Percentiles rank a stretch among this genome's conserved stretches.
Evolutionary conservation across 2,888 invertebrate species (phyloP).

Genomic region (Folsomia candida): DNA sequence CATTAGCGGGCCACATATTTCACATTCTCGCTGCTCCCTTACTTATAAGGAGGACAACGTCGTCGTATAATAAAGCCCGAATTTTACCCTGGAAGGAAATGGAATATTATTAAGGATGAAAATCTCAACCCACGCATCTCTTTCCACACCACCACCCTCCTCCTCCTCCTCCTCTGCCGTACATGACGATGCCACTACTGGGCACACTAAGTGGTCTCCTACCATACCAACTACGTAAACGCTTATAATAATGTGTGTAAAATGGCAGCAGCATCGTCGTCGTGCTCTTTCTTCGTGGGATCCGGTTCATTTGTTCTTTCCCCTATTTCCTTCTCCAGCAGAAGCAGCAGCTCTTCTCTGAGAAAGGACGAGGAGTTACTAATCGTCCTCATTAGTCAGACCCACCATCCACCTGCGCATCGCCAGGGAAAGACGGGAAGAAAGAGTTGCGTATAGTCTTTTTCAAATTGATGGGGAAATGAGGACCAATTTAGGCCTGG

Average conservation of each 20-base stretch:
- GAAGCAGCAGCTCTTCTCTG: background rate
- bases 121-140: conserved; percentile 5
- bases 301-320: conserved; percentile 13
- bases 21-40: conserved; percentile 38
- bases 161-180: background rate
- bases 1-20: conserved; percentile 50
- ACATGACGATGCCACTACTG: conserved; percentile 6
- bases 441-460: conserved; percentile 17
- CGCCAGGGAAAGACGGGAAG: background rate
- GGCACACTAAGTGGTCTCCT: no score
- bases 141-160: background rate
- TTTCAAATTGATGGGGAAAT: conserved; percentile 3
- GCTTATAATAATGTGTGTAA: background rate
- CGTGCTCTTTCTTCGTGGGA: conserved; percentile 4
- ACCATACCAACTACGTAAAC: background rate
- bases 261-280: background rate
- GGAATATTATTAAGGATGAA: background rate
- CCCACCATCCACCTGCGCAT: conserved; percentile 14
- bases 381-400: conserved; percentile 18
- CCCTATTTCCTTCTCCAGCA: conserved; percentile 5
- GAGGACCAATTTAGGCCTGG: background rate
- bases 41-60: background rate
- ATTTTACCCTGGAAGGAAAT: background rate
- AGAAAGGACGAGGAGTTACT: no score
- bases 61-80: background rate